Conservation (phyloP, 2,113 vertebrate genomes). For the Protobothrops mucrosquamatus region DNA sequence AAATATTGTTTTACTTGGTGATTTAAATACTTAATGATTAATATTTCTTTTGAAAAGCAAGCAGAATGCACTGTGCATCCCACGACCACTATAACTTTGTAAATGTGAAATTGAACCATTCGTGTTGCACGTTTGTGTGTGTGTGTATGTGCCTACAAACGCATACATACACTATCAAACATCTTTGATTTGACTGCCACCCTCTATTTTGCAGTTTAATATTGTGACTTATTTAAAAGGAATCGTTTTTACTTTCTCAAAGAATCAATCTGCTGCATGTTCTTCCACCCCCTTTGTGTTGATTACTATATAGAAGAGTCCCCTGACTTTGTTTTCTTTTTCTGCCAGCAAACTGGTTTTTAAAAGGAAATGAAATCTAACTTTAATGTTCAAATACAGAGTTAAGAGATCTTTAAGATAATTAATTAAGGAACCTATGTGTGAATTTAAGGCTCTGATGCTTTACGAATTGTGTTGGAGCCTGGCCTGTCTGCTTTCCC, state of each 20-base stretch:
- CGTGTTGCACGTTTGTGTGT: slow-evolving; percentile 73
- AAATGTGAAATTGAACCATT: slow-evolving; percentile 81
- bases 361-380: slow-evolving; percentile 59
- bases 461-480: background rate
- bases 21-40: slow-evolving; percentile 75
- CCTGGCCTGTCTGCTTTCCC: background rate
- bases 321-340: slow-evolving; percentile 21
- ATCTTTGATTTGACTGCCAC: slow-evolving; percentile 74
- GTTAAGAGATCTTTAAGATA: background rate
- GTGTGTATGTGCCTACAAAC: slow-evolving; percentile 64
- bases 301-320: background rate
- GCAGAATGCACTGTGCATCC: slow-evolving; percentile 71
- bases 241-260: slow-evolving; percentile 62
- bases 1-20: slow-evolving; percentile 68
- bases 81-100: slow-evolving; percentile 80
- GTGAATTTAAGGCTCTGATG: background rate
- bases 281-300: background rate
- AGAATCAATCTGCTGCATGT: slow-evolving; percentile 6
- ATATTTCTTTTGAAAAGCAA: slow-evolving; percentile 69
- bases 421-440: background rate
- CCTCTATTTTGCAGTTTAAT: slow-evolving; percentile 76
- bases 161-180: slow-evolving; percentile 73
- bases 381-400: background rate
- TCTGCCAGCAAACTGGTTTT: slow-evolving; percentile 49
- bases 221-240: slow-evolving; percentile 75